phyloP scores from a whole-genome alignment of 1,140 invertebrate genomes.

The Calosoma granatense region DNA sequence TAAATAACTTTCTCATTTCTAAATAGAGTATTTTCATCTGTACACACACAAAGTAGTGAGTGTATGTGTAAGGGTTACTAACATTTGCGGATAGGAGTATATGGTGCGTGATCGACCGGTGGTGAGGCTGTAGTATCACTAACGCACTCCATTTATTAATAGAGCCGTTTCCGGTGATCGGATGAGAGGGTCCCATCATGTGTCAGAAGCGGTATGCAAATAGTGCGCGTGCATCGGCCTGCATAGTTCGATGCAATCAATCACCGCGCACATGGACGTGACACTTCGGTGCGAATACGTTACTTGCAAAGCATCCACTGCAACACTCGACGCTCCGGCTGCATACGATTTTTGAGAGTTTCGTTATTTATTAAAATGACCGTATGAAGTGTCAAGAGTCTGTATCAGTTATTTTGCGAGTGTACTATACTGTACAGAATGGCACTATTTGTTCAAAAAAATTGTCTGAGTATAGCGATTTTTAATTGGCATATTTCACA shows the following conservation, averaged over 20 bases:
- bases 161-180: not conserved
- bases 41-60: no score
- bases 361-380: constrained; percentile 2
- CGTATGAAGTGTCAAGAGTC: not conserved
- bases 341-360: constrained; percentile 3
- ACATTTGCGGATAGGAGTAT: no score
- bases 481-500: no score
- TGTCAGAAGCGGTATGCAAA: constrained; percentile 3
- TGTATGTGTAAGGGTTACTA: no score
- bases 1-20: no score
- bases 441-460: no score
- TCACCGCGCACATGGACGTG: not conserved
- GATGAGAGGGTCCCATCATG: not conserved
- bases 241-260: not conserved
- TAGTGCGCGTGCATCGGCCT: constrained; percentile 1
- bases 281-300: not conserved
- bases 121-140: no score
- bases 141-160: not conserved
- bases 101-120: no score
- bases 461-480: no score
- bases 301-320: not conserved
- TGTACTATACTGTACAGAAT: no score
- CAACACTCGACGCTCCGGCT: not conserved
- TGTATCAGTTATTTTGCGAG: no score
- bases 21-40: no score